phyloP scores from a whole-genome alignment of 1,140 invertebrate species.

The Zophobas atratus region DNA sequence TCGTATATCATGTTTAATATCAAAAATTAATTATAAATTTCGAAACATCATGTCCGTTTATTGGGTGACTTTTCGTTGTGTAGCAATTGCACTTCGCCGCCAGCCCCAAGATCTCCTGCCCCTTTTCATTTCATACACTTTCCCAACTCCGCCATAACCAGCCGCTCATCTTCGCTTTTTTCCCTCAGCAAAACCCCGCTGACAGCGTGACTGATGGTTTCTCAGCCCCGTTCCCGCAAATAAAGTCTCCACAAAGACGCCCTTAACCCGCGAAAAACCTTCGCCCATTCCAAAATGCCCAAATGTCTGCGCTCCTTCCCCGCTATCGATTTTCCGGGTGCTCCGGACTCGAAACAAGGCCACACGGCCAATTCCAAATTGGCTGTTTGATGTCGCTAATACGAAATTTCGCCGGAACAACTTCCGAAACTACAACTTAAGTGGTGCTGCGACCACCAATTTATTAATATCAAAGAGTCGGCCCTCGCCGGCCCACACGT shows the following conservation, averaged over 20 bases:
- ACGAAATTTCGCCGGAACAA: conserved; percentile 22
- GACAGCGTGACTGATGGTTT: too few species aligned
- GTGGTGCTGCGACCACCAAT: conserved; percentile 17
- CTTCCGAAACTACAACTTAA: conserved; percentile 5
- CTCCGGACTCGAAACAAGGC: neutral
- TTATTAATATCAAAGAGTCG: conserved; percentile 24
- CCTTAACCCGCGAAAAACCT: conserved; percentile 4
- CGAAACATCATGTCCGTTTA: too few species aligned
- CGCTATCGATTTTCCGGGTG: conserved; percentile 24
- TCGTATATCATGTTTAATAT: too few species aligned
- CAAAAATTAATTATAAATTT: too few species aligned
- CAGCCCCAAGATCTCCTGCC: too few species aligned
- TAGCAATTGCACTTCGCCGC: too few species aligned
- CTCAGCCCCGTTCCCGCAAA: too few species aligned
- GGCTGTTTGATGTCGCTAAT: conserved; percentile 38
- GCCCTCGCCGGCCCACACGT: neutral
- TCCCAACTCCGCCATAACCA: too few species aligned
- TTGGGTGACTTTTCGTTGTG: too few species aligned
- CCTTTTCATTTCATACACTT: too few species aligned
- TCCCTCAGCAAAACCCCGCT: too few species aligned
- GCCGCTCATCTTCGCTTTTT: too few species aligned
- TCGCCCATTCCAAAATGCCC: conserved; percentile 7
- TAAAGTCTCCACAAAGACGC: neutral
- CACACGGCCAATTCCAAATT: conserved; percentile 2
- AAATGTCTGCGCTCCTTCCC: conserved; percentile 1